Conservation (phyloP, 2,113 vertebrate species). For the Argyrosomus japonicus region DNA sequence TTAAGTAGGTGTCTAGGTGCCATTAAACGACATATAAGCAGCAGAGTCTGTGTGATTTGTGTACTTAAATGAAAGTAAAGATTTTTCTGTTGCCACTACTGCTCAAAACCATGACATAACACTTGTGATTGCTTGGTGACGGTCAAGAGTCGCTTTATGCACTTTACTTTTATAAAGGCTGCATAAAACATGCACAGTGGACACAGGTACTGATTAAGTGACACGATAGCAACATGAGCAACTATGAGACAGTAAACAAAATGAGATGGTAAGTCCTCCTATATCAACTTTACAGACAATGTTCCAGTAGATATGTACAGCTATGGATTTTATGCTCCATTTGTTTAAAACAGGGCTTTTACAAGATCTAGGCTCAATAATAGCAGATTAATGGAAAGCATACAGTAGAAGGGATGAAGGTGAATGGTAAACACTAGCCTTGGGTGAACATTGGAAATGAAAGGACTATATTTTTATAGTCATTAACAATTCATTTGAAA, state of each 20-base stretch:
- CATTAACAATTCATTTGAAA: slow-evolving; percentile 48
- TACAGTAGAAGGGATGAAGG: slow-evolving; percentile 41
- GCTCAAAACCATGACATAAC: slow-evolving; percentile 24
- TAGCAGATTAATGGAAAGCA: slow-evolving; percentile 57
- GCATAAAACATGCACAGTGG: slow-evolving; percentile 51
- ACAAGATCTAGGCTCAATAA: slow-evolving; percentile 61
- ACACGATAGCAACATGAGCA: slow-evolving; percentile 49
- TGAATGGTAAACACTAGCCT: slow-evolving; percentile 53
- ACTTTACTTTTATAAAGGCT: slow-evolving; percentile 50
- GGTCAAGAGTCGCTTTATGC: slow-evolving; percentile 60
- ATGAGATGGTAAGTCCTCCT: slow-evolving; percentile 32
- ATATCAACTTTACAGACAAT: slow-evolving; percentile 36
- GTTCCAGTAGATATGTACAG: slow-evolving; percentile 56
- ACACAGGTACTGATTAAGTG: slow-evolving; percentile 62
- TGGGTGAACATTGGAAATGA: slow-evolving; percentile 41
- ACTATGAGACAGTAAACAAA: slow-evolving; percentile 55
- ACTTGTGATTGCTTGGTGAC: slow-evolving; percentile 35
- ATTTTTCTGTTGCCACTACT: background rate
- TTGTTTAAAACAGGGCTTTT: slow-evolving; percentile 62
- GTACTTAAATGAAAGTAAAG: background rate
- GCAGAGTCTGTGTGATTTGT: background rate
- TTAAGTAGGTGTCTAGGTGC: background rate
- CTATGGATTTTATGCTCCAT: slow-evolving; percentile 59
- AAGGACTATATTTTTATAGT: slow-evolving; percentile 49
- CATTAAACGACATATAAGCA: slow-evolving; percentile 5